Conservation (phyloP, 2,888 invertebrate genomes). For the Leucoma salicis region DNA sequence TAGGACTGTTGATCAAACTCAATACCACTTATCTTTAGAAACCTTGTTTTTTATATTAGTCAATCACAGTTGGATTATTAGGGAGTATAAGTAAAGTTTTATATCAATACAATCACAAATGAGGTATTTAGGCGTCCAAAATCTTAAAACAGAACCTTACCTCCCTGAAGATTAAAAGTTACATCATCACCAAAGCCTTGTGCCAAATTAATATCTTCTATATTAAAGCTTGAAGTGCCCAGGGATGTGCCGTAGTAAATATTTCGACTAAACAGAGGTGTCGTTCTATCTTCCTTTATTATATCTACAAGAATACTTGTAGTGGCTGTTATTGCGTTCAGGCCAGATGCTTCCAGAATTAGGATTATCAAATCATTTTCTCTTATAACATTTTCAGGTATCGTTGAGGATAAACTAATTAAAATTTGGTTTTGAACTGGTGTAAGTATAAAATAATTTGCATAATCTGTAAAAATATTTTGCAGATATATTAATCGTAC, state of each 20-base stretch:
- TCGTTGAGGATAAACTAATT: conserved; percentile 30
- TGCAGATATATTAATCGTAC: background rate
- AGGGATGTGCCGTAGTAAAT: conserved; percentile 50
- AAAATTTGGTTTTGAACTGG: conserved; percentile 39
- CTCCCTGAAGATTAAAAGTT: conserved; percentile 53
- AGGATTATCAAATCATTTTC: conserved; percentile 53
- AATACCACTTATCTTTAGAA: too few relatives aligned
- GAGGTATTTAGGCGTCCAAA: background rate
- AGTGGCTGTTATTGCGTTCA: conserved; percentile 46
- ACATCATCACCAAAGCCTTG: conserved; percentile 56
- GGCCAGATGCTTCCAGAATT: conserved; percentile 50
- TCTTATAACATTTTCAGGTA: conserved; percentile 49
- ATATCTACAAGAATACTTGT: conserved; percentile 57
- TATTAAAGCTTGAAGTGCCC: conserved; percentile 31
- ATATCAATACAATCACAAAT: too few relatives aligned
- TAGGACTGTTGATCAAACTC: too few relatives aligned
- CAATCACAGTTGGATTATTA: too few relatives aligned
- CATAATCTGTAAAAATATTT: conserved; percentile 43
- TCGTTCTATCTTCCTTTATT: conserved; percentile 53
- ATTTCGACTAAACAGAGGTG: conserved; percentile 53
- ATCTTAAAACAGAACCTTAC: conserved; percentile 34
- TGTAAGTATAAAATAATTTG: conserved; percentile 38
- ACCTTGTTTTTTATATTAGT: too few relatives aligned
- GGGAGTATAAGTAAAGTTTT: too few relatives aligned
- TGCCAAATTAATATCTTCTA: conserved; percentile 45